These are phyloP conservation scores for Helogale parvula DNA, from an alignment of 2,113 vertebrate species.

Conservation along the genomic window DNA sequence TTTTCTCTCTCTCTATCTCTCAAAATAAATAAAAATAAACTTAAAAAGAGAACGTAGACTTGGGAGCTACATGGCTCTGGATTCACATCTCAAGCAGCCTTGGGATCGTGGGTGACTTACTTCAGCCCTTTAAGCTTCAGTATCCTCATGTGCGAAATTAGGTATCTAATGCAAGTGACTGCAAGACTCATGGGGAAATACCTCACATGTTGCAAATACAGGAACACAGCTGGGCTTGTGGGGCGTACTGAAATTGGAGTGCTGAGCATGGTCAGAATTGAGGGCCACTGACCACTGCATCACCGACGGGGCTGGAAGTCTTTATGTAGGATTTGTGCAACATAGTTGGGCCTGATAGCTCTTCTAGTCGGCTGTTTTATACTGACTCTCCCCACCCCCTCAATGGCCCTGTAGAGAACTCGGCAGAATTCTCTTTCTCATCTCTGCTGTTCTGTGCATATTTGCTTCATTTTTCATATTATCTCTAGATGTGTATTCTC, in stretches of 20 bases:
- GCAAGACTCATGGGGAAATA: neutral
- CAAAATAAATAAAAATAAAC: too few species aligned
- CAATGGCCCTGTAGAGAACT: neutral
- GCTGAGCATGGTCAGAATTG: neutral
- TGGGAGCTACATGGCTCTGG: neutral
- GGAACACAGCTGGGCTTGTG: neutral
- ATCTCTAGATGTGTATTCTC: neutral
- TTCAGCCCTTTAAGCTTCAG: neutral
- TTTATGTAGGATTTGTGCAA: neutral
- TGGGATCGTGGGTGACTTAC: neutral
- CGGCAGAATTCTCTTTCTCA: neutral
- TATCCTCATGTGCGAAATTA: neutral
- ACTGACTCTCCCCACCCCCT: neutral
- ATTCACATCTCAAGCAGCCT: neutral
- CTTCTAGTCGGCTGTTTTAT: neutral
- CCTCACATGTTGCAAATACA: neutral
- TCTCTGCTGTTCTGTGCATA: neutral
- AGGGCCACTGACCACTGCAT: neutral
- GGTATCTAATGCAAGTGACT: neutral
- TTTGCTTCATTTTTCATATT: neutral
- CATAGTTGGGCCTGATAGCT: neutral
- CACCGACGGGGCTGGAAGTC: neutral
- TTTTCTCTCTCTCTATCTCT: too few species aligned
- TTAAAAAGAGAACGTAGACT: too few species aligned
- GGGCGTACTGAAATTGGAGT: neutral